phyloP scores from a whole-genome alignment of 2,888 invertebrate species.

The Allacma fusca region DNA sequence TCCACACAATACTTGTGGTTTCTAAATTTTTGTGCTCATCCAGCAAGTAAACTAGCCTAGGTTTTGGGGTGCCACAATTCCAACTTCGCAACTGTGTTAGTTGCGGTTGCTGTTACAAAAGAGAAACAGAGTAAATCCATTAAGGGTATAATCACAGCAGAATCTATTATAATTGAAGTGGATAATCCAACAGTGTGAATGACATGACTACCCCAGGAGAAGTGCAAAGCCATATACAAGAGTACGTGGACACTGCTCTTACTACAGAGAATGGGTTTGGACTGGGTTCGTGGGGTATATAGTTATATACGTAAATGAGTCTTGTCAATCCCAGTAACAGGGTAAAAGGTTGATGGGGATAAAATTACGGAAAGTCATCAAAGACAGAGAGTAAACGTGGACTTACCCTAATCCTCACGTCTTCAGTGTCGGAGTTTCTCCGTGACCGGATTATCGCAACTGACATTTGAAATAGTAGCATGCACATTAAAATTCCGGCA shows the following conservation, averaged over 20 bases:
- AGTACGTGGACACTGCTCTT: no score
- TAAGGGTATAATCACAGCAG: neutral
- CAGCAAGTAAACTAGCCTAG: constrained; percentile 47
- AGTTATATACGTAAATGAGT: no score
- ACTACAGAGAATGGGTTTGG: no score
- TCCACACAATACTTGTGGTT: constrained; percentile 31
- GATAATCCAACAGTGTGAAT: no score
- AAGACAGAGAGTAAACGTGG: neutral
- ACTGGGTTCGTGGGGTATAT: no score
- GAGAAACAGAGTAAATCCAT: neutral
- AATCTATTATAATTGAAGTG: no score
- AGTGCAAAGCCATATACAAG: no score
- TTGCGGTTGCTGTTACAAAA: constrained; percentile 17
- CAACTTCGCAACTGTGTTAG: constrained; percentile 23
- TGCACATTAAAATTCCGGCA: constrained; percentile 3
- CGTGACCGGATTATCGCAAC: constrained; percentile 20
- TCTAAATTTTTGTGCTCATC: constrained; percentile 41
- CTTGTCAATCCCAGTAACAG: no score
- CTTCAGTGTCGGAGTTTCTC: neutral
- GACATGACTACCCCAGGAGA: no score
- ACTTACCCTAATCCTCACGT: constrained; percentile 1
- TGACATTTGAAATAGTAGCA: constrained; percentile 17
- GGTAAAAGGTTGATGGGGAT: no score
- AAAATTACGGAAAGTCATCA: no score
- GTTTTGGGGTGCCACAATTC: constrained; percentile 48